Evolutionary conservation across 2,113 vertebrate genomes (phyloP).

Genomic region (Stigmatopora nigra): DNA sequence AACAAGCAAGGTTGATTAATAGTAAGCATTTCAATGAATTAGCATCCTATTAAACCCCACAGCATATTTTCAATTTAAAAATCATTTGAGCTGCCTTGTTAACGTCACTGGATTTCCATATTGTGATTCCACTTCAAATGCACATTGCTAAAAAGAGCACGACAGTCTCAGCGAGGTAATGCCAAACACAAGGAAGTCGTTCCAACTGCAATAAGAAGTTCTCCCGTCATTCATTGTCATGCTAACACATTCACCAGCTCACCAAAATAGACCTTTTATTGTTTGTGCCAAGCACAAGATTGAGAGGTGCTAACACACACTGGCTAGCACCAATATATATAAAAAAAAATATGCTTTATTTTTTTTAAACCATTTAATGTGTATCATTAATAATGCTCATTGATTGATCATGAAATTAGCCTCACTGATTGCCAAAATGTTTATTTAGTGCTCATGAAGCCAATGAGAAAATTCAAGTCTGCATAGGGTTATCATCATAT

Average conservation of each 20-base stretch:
- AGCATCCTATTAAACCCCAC: not conserved
- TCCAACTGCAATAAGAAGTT: not conserved
- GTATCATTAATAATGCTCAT: not conserved
- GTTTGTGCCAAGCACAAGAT: not conserved
- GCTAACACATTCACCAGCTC: not conserved
- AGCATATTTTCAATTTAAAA: not conserved
- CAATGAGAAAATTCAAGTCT: not conserved
- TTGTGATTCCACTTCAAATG: not conserved
- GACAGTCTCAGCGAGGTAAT: not conserved
- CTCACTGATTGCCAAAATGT: not conserved
- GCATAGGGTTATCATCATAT: not conserved
- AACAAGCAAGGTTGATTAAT: not conserved
- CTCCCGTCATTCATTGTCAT: not conserved
- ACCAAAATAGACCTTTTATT: not conserved
- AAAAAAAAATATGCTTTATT: not conserved
- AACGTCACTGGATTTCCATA: not conserved
- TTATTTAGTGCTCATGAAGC: not conserved
- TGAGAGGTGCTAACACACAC: not conserved
- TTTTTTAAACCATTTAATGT: not conserved
- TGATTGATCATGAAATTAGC: not conserved
- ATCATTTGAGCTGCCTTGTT: not conserved
- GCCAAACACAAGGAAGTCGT: not conserved
- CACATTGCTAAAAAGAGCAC: not conserved
- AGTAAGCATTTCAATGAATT: not conserved
- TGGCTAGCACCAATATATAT: not conserved